Evolutionary conservation across 2,797 vertebrate genomes (phyloP).

Genomic region (Streptopelia turtur): DNA sequence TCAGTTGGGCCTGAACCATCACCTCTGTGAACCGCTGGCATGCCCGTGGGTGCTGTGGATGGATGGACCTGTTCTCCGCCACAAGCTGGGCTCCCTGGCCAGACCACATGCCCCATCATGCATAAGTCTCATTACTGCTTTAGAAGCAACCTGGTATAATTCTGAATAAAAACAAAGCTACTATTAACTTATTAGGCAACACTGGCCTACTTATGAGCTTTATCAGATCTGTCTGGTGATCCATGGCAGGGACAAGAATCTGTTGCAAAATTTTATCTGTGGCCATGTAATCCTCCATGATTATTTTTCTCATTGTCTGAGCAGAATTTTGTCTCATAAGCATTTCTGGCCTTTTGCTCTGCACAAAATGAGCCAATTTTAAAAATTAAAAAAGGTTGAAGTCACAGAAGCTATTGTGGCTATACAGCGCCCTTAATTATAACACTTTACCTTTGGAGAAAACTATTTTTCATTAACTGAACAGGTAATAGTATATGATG

Average conservation of each 20-base stretch:
- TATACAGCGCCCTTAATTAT: constrained; percentile 42
- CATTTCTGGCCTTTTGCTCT: background rate
- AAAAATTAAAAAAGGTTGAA: background rate
- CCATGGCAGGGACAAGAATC: constrained; percentile 1
- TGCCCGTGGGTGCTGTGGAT: background rate
- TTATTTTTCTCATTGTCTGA: constrained; percentile 50
- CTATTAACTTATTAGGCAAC: constrained; percentile 8
- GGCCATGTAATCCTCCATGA: background rate
- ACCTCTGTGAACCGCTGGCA: background rate
- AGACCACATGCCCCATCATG: background rate
- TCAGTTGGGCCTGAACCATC: background rate
- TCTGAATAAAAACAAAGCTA: background rate
- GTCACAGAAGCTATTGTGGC: constrained; percentile 51
- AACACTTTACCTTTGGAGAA: constrained; percentile 56
- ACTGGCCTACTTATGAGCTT: background rate
- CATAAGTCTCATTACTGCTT: background rate
- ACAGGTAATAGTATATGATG: constrained; percentile 47
- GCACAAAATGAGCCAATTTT: constrained; percentile 28
- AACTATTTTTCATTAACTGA: constrained; percentile 73
- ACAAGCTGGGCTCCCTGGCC: fast-evolving
- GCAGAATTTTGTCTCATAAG: constrained; percentile 21
- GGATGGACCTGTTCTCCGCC: background rate
- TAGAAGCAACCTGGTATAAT: background rate
- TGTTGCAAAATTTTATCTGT: constrained; percentile 52
- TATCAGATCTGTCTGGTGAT: constrained; percentile 47